Conservation (phyloP, 1,140 invertebrate genomes). For the Brachystomella parvula region DNA sequence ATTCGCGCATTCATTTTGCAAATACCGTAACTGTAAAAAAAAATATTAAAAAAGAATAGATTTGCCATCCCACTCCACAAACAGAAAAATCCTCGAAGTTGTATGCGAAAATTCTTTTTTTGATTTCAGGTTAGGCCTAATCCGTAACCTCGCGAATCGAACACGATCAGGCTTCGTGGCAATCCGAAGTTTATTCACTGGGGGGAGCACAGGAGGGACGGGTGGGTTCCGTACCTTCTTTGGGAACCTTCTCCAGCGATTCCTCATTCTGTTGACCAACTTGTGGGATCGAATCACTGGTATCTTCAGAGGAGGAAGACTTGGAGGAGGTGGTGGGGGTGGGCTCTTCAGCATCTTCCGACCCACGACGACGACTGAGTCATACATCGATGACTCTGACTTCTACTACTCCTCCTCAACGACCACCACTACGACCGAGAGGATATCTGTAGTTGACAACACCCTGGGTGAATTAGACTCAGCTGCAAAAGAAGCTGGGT, state of each 20-base stretch:
- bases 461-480: no score
- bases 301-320: neutral
- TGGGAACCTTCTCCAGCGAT: neutral
- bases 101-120: neutral
- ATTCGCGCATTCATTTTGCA: no score
- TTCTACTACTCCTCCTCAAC: neutral
- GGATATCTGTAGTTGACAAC: no score
- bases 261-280: neutral
- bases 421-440: no score
- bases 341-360: slow-evolving; percentile 3
- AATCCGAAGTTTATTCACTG: neutral
- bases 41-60: no score
- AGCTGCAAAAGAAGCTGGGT: no score
- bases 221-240: slow-evolving; percentile 3
- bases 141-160: neutral
- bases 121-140: neutral
- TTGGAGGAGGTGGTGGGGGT: neutral
- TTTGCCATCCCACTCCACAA: no score
- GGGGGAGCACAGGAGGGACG: neutral
- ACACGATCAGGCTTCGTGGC: neutral
- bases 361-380: neutral
- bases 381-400: neutral
- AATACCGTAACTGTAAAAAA: no score
- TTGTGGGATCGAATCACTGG: slow-evolving; percentile 1
- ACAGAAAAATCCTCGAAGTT: neutral